Base-by-base conservation (phyloP, 2,888 invertebrate species). In the Diaprepes abbreviatus region DNA sequence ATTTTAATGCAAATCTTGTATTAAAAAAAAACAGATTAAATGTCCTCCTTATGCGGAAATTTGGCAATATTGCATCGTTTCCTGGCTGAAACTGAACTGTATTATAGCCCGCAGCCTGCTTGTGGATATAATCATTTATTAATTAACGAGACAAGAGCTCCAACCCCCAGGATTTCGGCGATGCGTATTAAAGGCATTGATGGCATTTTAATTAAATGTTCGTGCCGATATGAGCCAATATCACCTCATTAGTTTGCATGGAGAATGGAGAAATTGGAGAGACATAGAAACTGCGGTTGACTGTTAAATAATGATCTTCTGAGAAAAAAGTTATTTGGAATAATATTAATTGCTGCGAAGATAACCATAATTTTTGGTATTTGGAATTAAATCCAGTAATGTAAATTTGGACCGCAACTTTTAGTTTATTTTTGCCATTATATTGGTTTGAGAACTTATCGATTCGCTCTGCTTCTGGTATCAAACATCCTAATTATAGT, bases 101-200 rank as follows among this genome's bases (percentile, higher is more conserved):
- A 43, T 58, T 43, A 58, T 58, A 65, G 70, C 71, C 66, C 59
- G 74, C 65, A 76, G 78, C 75, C 75, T 74, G 75, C 78, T 77
- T 78, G 77, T 77, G 80, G 79, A 79, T 79, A 77, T 80, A 80
- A 81, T 80, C 80, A 79, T 78, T 79, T 79, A 80, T 80, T 81
- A 81, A 81, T 81, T 80, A 80, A 79, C 77, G 77, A 78, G 79
- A 79, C 79, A 79, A 77, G 79, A 72, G 77, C 74, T 73, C 71
- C 66, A 75, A 74, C 77, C 76, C 75, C 69, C 73, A 76, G 79
- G 78, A 77, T 79, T 79, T 78, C 19, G 62, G 52, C 52, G 38
- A 62, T 50, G 50, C 60, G 60, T 35, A 60, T 60, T 62, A 62
- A 50, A 36, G 48, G 62, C 62, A 62, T 60, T 62, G 62, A 62